A percentile compares a stretch with the other conserved stretches of the same genome.
These are phyloP conservation scores for Ceramica pisi DNA, from an alignment of 2,888 invertebrate genomes.

Conservation along the genomic window DNA sequence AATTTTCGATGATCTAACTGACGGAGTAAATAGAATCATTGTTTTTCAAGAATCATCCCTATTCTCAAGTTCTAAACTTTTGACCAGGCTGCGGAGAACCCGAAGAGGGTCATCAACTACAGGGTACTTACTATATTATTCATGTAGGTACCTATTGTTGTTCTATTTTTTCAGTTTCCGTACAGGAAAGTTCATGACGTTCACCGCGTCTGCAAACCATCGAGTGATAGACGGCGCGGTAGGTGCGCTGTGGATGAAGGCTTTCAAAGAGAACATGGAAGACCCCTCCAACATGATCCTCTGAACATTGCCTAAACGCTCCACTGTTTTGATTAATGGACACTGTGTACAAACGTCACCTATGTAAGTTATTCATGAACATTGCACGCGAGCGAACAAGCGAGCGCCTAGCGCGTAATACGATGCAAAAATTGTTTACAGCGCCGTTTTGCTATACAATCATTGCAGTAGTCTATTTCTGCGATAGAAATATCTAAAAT, in stretches of 20 bases:
- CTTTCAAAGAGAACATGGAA: conserved; percentile 96
- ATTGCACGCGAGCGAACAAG: no score
- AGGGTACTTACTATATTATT: no score
- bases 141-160: no score
- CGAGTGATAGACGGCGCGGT: conserved; percentile 99
- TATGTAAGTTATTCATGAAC: conserved; percentile 8
- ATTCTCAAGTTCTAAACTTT: no score
- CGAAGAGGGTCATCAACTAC: no score
- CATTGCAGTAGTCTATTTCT: neutral
- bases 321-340: conserved; percentile 64
- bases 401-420: neutral
- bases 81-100: no score
- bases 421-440: neutral
- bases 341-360: neutral
- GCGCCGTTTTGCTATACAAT: neutral
- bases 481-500: neutral
- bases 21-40: no score
- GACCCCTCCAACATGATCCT: conserved; percentile 97
- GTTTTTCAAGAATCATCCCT: no score
- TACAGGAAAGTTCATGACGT: conserved; percentile 94
- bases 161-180: conserved; percentile 91
- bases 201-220: conserved; percentile 99
- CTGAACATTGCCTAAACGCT: neutral
- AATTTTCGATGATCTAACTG: no score
- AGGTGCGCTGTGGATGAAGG: conserved; percentile 98